phyloP scores from a whole-genome alignment of 2,888 invertebrate species.

The Leptothorax acervorum region DNA sequence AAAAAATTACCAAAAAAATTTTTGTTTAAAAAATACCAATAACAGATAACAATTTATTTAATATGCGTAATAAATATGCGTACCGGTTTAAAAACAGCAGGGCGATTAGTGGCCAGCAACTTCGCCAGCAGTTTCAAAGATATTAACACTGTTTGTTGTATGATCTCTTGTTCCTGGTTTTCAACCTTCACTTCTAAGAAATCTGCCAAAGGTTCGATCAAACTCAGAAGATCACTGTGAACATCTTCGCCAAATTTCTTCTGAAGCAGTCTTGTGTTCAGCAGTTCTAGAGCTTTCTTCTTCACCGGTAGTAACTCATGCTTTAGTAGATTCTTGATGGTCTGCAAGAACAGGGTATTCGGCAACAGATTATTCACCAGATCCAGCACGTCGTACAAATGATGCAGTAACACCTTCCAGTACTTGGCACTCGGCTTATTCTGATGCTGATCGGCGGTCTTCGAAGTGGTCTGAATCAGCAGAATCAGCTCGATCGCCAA shows the following conservation, averaged over 20 bases:
- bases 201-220: constrained; percentile 88
- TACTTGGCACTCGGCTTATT: constrained; percentile 89
- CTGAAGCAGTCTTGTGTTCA: constrained; percentile 93
- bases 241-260: constrained; percentile 87
- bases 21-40: neutral
- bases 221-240: constrained; percentile 86
- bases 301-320: constrained; percentile 91
- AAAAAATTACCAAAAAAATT: neutral
- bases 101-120: constrained; percentile 89
- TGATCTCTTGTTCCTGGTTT: constrained; percentile 88
- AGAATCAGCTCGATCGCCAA: constrained; percentile 90
- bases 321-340: constrained; percentile 90
- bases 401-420: constrained; percentile 93
- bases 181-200: constrained; percentile 87
- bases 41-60: no score
- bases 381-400: constrained; percentile 89
- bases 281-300: constrained; percentile 93
- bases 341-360: constrained; percentile 92
- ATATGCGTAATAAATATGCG: constrained; percentile 68
- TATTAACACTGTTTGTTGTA: constrained; percentile 94
- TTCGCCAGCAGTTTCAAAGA: constrained; percentile 94
- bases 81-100: constrained; percentile 90
- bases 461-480: constrained; percentile 89
- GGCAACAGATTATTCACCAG: constrained; percentile 93
- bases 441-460: constrained; percentile 88